Conservation (phyloP, 1,140 invertebrate genomes). For the Zaprionus taronus region DNA sequence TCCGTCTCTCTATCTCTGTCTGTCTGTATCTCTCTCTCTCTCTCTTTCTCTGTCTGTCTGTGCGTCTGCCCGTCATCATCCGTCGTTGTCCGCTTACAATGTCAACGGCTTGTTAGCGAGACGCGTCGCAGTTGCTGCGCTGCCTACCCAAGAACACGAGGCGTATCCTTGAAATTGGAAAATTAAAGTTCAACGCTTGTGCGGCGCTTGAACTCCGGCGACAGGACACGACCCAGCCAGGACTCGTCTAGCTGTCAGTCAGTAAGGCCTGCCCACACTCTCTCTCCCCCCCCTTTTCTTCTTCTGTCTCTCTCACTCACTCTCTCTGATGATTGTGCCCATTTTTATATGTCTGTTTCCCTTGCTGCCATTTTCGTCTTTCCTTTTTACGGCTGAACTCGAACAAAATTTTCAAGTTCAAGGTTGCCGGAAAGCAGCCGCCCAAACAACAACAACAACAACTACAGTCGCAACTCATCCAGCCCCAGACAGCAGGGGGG, state of each 20-base stretch:
- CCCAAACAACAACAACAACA: conserved; percentile 35
- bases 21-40: background rate
- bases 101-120: conserved; percentile 68
- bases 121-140: conserved; percentile 9
- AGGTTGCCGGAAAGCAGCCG: conserved; percentile 74
- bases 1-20: conserved; percentile 10
- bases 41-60: conserved; percentile 2
- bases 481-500: conserved; percentile 26
- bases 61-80: conserved; percentile 39
- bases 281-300: background rate
- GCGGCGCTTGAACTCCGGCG: conserved; percentile 67
- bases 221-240: conserved; percentile 42
- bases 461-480: conserved; percentile 26
- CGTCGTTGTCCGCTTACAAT: conserved; percentile 75
- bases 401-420: conserved; percentile 75
- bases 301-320: background rate
- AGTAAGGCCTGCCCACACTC: background rate
- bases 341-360: conserved; percentile 49
- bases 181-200: conserved; percentile 79
- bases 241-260: conserved; percentile 53
- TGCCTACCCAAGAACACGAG: background rate
- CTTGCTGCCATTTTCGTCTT: conserved; percentile 9
- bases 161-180: conserved; percentile 69
- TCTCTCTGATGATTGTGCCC: conserved; percentile 46
- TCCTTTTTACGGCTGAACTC: conserved; percentile 63